Evolutionary conservation across 2,888 invertebrate species (phyloP).

Genomic region (Drosophila atroscutellata): DNA sequence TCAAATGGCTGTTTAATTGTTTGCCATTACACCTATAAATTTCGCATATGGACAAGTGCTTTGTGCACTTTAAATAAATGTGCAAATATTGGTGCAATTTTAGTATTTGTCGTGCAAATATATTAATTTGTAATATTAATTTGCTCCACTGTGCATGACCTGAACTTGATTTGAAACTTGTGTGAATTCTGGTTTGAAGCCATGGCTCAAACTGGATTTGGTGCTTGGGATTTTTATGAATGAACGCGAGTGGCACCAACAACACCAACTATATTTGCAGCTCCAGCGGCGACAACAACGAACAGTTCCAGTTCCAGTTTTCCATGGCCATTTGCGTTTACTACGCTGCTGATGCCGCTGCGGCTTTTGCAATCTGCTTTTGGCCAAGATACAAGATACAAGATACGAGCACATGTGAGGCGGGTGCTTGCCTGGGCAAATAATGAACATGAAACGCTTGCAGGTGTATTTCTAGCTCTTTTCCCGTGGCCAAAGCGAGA

Average conservation of each 20-base stretch:
- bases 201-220: slow-evolving; percentile 78
- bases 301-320: slow-evolving; percentile 44
- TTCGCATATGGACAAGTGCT: background rate
- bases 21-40: background rate
- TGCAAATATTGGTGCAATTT: background rate
- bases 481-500: slow-evolving; percentile 60
- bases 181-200: slow-evolving; percentile 75
- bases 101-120: background rate
- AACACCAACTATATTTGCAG: slow-evolving; percentile 26
- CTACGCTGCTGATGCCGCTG: slow-evolving; percentile 56
- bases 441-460: slow-evolving; percentile 64
- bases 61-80: background rate
- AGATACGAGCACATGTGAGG: slow-evolving; percentile 56
- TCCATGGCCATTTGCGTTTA: slow-evolving; percentile 75
- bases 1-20: slow-evolving; percentile 3
- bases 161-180: slow-evolving; percentile 62
- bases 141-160: slow-evolving; percentile 49
- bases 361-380: slow-evolving; percentile 73
- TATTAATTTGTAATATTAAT: background rate
- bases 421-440: slow-evolving; percentile 58
- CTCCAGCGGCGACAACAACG: slow-evolving; percentile 29
- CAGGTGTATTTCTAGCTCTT: slow-evolving; percentile 70
- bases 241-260: slow-evolving; percentile 69
- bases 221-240: slow-evolving; percentile 81
- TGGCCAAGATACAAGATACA: slow-evolving; percentile 52